Evolutionary conservation across 1,140 invertebrate genomes (phyloP), one percentile per base, ranked within the genome.

Genomic region (Drosophila grimshawi): DNA sequence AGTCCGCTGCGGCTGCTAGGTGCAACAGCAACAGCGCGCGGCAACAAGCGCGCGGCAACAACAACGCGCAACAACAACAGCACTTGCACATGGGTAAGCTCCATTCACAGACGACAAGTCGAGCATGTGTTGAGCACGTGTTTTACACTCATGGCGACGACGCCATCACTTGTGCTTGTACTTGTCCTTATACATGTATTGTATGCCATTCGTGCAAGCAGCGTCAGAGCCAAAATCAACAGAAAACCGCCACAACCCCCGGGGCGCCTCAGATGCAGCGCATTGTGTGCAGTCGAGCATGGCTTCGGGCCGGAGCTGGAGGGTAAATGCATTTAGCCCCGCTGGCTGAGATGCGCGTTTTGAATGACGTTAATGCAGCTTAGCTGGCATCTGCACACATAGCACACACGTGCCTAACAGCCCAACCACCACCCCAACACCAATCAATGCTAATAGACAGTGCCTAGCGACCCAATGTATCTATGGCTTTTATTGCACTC

Each of bases 51-150:
- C 59, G n/a, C 8, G 19, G 2, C 49, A 60, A 56, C 43, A 64
- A 53, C 55, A 69, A 45, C 37, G n/a, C n/a, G 2, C 49, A 60
- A 56, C 43, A 64, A 53, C 55, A 69, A 45, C 37, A 8, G 30
- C 10, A 37, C 10, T 43, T 43, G 3, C 37, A 39, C 10, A 39
- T 2, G 37, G 6, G 6, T 39, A 56, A 11, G 10, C 66, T 52
- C 48, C 69, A 68, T 61, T 81, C 70, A 69, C 67, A 82, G 81
- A 63, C 80, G 57, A 80, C 75, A 76, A 80, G 79, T 86, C 83
- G 80, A 83, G 86, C 83, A 86, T 83, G 83, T 86, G 83, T 86
- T 88, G 83, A 88, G 74, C 80, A 86, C 83, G 83, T 86, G 83
- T 86, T 86, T 78, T 83, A 86, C 83, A 86, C 85, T 81, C 86